A percentile compares a stretch with the other conserved stretches of the same genome.
phyloP scores from a whole-genome alignment of 1,140 invertebrate genomes.

The Rhagoletis zephyria region DNA sequence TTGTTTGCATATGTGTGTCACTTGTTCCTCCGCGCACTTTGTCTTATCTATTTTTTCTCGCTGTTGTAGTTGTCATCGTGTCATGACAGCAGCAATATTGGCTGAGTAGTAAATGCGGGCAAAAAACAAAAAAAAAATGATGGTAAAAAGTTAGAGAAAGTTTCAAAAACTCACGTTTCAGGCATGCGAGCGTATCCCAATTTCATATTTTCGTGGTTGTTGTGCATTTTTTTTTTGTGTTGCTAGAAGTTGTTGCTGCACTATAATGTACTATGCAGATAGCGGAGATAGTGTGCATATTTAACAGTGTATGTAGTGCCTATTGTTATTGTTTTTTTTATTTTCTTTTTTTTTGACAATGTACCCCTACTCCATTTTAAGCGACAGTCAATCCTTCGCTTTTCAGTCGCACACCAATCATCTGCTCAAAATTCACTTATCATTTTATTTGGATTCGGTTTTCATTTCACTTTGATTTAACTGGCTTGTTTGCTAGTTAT shows the following conservation, averaged over 20 bases:
- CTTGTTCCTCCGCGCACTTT: not conserved
- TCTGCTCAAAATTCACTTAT: not conserved
- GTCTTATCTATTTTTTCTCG: not conserved
- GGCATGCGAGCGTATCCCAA: not conserved
- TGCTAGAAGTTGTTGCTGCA: not conserved
- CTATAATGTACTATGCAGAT: not conserved
- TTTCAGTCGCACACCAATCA: not conserved
- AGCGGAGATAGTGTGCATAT: not conserved
- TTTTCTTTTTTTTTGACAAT: not conserved
- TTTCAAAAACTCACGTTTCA: not conserved
- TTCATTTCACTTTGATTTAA: not conserved
- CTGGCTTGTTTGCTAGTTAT: not conserved
- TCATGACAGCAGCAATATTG: not conserved
- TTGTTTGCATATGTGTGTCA: not conserved
- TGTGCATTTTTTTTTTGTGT: not conserved
- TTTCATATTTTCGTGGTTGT: slow-evolving; percentile 31
- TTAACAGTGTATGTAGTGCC: not conserved
- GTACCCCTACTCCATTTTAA: not conserved
- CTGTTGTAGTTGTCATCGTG: not conserved
- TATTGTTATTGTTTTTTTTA: not conserved
- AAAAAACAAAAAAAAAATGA: not conserved
- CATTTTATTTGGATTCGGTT: not conserved
- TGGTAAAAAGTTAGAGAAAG: not conserved
- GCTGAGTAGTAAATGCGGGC: not conserved
- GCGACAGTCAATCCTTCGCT: slow-evolving; percentile 21